Evolutionary conservation across 2,113 vertebrate genomes (phyloP).

Genomic region (Archilochus colubris): DNA sequence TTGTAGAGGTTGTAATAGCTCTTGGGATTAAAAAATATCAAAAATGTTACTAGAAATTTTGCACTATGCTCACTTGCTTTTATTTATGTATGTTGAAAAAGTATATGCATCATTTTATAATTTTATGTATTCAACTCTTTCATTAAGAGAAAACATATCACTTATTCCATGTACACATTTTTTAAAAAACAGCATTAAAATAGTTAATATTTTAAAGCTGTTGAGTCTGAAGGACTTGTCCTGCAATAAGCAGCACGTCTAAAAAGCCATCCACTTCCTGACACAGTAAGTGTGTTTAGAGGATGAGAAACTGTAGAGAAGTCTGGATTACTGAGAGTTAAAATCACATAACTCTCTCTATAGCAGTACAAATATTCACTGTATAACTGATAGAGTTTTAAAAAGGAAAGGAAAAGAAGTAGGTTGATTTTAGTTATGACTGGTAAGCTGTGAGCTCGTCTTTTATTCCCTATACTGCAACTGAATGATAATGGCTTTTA

Average conservation of each 20-base stretch:
- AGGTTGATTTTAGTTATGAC: conserved; percentile 54
- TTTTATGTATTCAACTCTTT: background rate
- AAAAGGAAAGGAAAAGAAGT: background rate
- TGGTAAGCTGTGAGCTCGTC: conserved; percentile 13
- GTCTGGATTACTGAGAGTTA: background rate
- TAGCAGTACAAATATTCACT: background rate
- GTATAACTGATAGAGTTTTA: background rate
- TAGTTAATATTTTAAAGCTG: background rate
- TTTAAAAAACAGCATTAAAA: background rate
- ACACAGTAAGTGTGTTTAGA: background rate
- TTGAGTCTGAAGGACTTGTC: background rate
- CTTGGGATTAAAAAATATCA: background rate
- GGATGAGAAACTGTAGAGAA: background rate
- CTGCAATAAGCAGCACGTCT: background rate
- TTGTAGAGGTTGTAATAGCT: background rate
- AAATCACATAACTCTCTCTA: background rate
- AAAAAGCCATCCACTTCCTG: background rate
- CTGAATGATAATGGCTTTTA: conserved; percentile 40
- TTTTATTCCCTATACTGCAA: conserved; percentile 47
- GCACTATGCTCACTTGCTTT: background rate
- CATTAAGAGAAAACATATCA: background rate
- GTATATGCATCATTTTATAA: background rate
- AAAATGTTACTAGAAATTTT: background rate
- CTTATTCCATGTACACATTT: background rate
- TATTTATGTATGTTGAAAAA: background rate